phyloP scores from a whole-genome alignment of 2,888 invertebrate genomes.

The Acanthosepion pharaonis region DNA sequence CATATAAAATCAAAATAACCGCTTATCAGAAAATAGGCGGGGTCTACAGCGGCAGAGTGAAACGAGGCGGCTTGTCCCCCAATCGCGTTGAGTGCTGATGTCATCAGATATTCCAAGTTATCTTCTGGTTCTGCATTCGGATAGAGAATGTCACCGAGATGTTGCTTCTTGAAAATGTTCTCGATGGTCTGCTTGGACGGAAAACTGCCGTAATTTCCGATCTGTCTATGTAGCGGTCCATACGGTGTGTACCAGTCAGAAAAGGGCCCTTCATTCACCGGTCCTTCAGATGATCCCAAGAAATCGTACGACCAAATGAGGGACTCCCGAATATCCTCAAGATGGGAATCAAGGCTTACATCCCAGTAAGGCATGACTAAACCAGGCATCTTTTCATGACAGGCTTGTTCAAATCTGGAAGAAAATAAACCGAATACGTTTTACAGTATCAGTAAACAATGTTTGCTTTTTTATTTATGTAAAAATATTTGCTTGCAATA shows the following conservation, averaged over 20 bases:
- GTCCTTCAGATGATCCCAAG: slow-evolving; percentile 62
- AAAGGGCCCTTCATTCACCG: slow-evolving; percentile 59
- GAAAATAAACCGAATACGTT: background rate
- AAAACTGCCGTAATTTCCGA: slow-evolving; percentile 51
- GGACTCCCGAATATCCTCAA: slow-evolving; percentile 56
- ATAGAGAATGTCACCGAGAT: slow-evolving; percentile 34
- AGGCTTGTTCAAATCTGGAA: slow-evolving; percentile 65
- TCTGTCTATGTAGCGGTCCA: slow-evolving; percentile 50
- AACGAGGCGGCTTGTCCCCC: slow-evolving; percentile 64
- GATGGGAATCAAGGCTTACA: slow-evolving; percentile 60
- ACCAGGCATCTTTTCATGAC: slow-evolving; percentile 59
- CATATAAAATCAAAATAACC: slow-evolving; percentile 64
- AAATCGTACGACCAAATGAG: slow-evolving; percentile 61
- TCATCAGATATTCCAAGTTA: slow-evolving; percentile 66
- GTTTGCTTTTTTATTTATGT: background rate
- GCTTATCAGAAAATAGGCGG: slow-evolving; percentile 64
- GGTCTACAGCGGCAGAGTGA: slow-evolving; percentile 64
- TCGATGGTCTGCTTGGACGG: background rate
- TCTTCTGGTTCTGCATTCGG: background rate
- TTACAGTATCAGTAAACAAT: background rate
- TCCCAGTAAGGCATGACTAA: slow-evolving; percentile 68
- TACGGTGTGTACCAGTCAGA: slow-evolving; percentile 57
- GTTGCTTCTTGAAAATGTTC: background rate
- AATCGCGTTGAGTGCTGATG: slow-evolving; percentile 64
- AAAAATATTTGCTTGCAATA: background rate